These are phyloP conservation scores for Micropterix aruncella DNA, from an alignment of 2,888 invertebrate genomes.

Conservation along the genomic window DNA sequence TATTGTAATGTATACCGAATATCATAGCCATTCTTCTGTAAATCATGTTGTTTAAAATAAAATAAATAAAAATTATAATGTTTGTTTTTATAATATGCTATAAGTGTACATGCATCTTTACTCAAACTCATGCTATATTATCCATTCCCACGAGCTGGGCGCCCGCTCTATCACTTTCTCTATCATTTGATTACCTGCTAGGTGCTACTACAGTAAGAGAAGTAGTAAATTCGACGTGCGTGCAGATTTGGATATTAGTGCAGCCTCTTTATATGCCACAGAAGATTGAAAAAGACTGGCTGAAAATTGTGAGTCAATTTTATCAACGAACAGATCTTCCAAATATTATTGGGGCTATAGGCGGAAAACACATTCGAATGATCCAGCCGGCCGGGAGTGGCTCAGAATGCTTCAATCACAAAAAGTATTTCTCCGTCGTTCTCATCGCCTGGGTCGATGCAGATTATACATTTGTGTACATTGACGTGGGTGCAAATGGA, in stretches of 20 bases:
- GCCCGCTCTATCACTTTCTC: too few species aligned
- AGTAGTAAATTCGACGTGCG: not conserved
- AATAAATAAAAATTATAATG: too few species aligned
- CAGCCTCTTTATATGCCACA: not conserved
- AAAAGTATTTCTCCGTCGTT: constrained; percentile 2
- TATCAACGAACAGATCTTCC: not conserved
- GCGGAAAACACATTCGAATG: constrained; percentile 4
- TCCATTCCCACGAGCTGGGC: too few species aligned
- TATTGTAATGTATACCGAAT: too few species aligned
- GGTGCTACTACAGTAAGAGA: constrained; percentile 1
- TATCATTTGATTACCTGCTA: not conserved
- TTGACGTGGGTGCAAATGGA: constrained; percentile 3
- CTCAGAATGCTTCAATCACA: constrained; percentile 5
- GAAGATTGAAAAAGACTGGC: not conserved
- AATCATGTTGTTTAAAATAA: too few species aligned
- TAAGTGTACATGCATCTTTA: too few species aligned
- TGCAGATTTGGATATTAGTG: not conserved
- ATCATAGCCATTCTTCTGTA: too few species aligned
- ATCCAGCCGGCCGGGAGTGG: constrained; percentile 3
- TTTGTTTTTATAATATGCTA: too few species aligned
- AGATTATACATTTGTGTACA: constrained; percentile 1
- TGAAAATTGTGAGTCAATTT: not conserved
- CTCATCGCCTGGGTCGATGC: constrained; percentile 4
- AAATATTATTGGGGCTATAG: constrained; percentile 3
- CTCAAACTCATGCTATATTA: too few species aligned